These are phyloP conservation scores for Pomatorhinus ruficollis DNA, from an alignment of 2,113 vertebrate species.

Conservation along the genomic window DNA sequence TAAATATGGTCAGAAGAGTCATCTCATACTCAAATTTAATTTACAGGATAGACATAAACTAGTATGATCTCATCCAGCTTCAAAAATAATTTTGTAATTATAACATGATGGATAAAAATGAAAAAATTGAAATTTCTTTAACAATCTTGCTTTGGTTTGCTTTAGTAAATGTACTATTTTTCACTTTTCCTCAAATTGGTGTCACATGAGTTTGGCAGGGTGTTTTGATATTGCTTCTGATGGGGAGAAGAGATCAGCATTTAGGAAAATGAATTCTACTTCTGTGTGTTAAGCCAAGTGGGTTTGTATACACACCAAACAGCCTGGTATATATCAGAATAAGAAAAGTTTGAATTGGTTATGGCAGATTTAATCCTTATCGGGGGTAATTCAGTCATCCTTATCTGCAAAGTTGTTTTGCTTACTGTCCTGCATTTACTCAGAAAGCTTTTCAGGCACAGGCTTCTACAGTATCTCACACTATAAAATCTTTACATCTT, in stretches of 20 bases:
- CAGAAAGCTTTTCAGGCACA: constrained; percentile 52
- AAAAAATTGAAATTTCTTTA: not conserved
- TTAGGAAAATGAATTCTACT: constrained; percentile 12
- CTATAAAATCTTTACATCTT: constrained; percentile 68
- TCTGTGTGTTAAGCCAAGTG: not conserved
- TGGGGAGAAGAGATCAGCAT: accelerated
- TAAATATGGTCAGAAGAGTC: constrained; percentile 24
- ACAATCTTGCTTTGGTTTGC: not conserved
- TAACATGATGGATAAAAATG: not conserved
- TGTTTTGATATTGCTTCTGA: not conserved
- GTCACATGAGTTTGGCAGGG: not conserved
- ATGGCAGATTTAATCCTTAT: constrained; percentile 73
- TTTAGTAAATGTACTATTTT: not conserved
- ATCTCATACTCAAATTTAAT: constrained; percentile 39
- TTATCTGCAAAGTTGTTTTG: constrained; percentile 59
- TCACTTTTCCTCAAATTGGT: not conserved
- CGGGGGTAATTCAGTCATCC: constrained; percentile 23
- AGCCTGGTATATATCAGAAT: constrained; percentile 69
- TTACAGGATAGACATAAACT: constrained; percentile 5
- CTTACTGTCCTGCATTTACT: constrained; percentile 63
- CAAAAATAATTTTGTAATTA: constrained; percentile 38
- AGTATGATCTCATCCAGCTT: constrained; percentile 47
- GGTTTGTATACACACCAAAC: not conserved
- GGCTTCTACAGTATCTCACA: constrained; percentile 12
- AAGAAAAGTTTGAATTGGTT: constrained; percentile 63